These are phyloP conservation scores for Eucera pruinosa DNA, from an alignment of 2,888 invertebrate genomes.

Conservation along the genomic window DNA sequence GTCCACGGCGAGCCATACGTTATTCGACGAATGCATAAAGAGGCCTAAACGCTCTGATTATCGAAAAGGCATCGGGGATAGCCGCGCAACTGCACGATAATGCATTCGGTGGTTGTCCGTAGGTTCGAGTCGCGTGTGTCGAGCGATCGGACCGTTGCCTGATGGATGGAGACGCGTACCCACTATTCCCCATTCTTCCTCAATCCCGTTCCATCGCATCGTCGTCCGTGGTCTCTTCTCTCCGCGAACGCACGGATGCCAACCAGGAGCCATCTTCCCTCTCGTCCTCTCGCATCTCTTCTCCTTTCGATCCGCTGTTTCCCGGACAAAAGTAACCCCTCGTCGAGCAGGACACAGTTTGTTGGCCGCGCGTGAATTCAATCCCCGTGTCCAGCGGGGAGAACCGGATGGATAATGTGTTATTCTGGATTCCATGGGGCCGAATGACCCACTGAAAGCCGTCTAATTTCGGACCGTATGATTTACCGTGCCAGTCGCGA, in stretches of 20 bases:
- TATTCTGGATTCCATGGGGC: slow-evolving; percentile 36
- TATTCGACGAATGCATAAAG: slow-evolving; percentile 58
- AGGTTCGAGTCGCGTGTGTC: slow-evolving; percentile 78
- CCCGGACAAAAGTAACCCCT: slow-evolving; percentile 64
- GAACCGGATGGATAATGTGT: slow-evolving; percentile 47
- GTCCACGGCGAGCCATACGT: slow-evolving; percentile 48
- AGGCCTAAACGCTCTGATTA: slow-evolving; percentile 61
- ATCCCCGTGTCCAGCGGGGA: slow-evolving; percentile 25
- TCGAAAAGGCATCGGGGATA: slow-evolving; percentile 54
- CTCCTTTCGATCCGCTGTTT: neutral
- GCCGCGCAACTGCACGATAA: slow-evolving; percentile 73
- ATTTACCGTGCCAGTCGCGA: slow-evolving; percentile 16
- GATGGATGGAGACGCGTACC: slow-evolving; percentile 83
- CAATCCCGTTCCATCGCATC: slow-evolving; percentile 75
- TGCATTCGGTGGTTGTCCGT: slow-evolving; percentile 79
- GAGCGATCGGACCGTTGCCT: slow-evolving; percentile 79
- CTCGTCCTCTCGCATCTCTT: slow-evolving; percentile 39
- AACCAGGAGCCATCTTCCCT: slow-evolving; percentile 22
- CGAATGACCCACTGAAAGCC: slow-evolving; percentile 55
- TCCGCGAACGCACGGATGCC: slow-evolving; percentile 22
- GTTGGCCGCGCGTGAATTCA: slow-evolving; percentile 57
- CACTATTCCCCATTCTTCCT: slow-evolving; percentile 78
- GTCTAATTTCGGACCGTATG: slow-evolving; percentile 55
- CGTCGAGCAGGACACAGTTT: slow-evolving; percentile 64
- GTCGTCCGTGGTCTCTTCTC: slow-evolving; percentile 53